Evolutionary conservation across 1,140 invertebrate genomes (phyloP), one percentile per base, ranked within the genome.

Genomic region (Aphaenogaster ashmeadi): DNA sequence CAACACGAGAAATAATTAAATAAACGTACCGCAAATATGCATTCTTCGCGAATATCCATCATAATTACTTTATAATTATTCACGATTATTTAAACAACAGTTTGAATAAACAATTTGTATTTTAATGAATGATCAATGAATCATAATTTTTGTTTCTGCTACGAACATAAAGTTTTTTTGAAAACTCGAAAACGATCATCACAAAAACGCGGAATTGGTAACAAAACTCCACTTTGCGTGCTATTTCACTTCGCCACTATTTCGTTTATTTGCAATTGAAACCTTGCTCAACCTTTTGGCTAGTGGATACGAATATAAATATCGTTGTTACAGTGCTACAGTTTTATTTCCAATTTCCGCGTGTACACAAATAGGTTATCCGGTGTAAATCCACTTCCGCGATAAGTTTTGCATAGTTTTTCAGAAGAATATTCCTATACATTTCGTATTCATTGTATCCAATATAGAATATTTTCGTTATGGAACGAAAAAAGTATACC

Each of bases 321-420:
- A 84, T 74, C 21, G 67, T 56, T 58, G 66, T 83, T 47, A 75
- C 80, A 72, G 11, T 33, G 33, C 27, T 62, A 60, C 80, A 50
- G n/a, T 75, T 84, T 74, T 75, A 84, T 75, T 62, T 74, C n/a
- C 80, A 84, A 75, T 84, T 84, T 84, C 80, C 80, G 27, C 13
- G 41, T 62, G n/a, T 74, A 84, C n/a, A 60, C 52, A 75, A 62
- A 79, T 54, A 44, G 47, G 36, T 66, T 86, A 86, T 79, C 60
- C 47, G 60, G 62, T 56, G 9, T 86, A 79, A 79, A 86, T 64
- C 47, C 83, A 79, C 52, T 78, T 86, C 21, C 58, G 56, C 21
- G 47, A 54, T 64, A 79, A 79, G 74, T 41, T 86, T 86, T 66
- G 47, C 58, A 78, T 60, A 83, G 38, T 72, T 74, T 60, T 75